Conservation (phyloP, 2,888 invertebrate genomes). For the Steinernema hermaphroditum region DNA sequence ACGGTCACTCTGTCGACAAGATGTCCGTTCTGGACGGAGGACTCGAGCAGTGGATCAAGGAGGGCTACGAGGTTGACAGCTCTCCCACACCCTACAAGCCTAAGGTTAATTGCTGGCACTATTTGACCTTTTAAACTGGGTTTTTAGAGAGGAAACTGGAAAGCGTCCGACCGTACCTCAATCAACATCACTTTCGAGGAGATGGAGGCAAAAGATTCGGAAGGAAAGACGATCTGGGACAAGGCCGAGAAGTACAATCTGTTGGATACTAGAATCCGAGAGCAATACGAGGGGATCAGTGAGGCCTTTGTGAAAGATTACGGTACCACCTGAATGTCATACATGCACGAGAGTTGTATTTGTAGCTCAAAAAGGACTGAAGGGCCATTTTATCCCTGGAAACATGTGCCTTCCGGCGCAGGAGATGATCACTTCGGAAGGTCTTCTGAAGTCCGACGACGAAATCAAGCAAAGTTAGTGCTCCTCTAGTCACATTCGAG, state of each 20-base stretch:
- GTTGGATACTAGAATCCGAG: constrained; percentile 38
- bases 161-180: constrained; percentile 40
- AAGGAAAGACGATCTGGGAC: constrained; percentile 32
- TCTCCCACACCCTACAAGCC: constrained; percentile 1
- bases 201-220: constrained; percentile 40
- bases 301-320: constrained; percentile 40
- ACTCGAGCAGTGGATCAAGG: constrained; percentile 49
- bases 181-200: constrained; percentile 54
- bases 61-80: constrained; percentile 43
- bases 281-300: constrained; percentile 48
- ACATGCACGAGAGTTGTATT: neutral
- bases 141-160: constrained; percentile 48
- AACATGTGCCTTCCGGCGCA: constrained; percentile 38
- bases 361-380: constrained; percentile 42
- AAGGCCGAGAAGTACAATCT: constrained; percentile 36
- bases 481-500: neutral
- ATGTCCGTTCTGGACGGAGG: constrained; percentile 58
- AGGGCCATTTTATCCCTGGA: constrained; percentile 43
- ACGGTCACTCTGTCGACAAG: constrained; percentile 53
- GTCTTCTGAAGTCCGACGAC: constrained; percentile 41
- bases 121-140: neutral
- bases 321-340: constrained; percentile 17
- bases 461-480: constrained; percentile 37
- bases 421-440: constrained; percentile 37
- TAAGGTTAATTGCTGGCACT: constrained; percentile 18